Evolutionary conservation across 2,888 invertebrate genomes (phyloP).

Genomic region (Emmelina monodactyla): DNA sequence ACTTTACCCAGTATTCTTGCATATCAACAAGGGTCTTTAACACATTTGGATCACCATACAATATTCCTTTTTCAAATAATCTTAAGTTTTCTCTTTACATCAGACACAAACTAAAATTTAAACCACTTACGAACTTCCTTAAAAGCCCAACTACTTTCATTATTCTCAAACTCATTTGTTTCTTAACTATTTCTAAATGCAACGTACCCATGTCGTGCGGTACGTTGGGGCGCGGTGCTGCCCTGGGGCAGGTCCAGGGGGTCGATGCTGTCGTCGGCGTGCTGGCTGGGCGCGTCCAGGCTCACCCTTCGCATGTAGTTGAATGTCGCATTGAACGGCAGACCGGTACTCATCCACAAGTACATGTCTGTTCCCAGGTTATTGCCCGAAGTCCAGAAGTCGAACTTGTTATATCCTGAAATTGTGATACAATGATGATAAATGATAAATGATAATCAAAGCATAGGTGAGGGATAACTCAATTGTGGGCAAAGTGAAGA

Average conservation of each 20-base stretch:
- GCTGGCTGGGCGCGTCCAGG: conserved; percentile 61
- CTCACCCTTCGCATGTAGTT: conserved; percentile 74
- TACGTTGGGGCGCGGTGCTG: conserved; percentile 80
- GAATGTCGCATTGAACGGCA: conserved; percentile 89
- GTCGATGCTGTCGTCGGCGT: conserved; percentile 64
- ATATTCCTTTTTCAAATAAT: too few species aligned
- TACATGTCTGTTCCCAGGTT: conserved; percentile 87
- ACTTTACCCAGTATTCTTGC: too few species aligned
- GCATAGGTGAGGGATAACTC: background rate
- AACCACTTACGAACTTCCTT: too few species aligned
- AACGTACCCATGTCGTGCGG: conserved; percentile 75
- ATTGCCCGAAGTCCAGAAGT: conserved; percentile 91
- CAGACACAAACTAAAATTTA: too few species aligned
- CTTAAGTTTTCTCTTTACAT: too few species aligned
- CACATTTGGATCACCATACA: too few species aligned
- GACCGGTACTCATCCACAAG: conserved; percentile 88
- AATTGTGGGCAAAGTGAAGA: too few species aligned
- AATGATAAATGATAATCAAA: background rate
- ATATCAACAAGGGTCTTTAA: too few species aligned
- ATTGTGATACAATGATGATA: conserved; percentile 12
- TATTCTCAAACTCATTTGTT: too few species aligned
- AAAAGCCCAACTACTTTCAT: too few species aligned
- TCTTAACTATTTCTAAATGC: too few species aligned
- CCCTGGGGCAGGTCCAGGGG: conserved; percentile 73
- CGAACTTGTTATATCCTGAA: conserved; percentile 77